Base-by-base conservation (phyloP, 2,797 vertebrate genomes). In the Acridotheres tristis region DNA sequence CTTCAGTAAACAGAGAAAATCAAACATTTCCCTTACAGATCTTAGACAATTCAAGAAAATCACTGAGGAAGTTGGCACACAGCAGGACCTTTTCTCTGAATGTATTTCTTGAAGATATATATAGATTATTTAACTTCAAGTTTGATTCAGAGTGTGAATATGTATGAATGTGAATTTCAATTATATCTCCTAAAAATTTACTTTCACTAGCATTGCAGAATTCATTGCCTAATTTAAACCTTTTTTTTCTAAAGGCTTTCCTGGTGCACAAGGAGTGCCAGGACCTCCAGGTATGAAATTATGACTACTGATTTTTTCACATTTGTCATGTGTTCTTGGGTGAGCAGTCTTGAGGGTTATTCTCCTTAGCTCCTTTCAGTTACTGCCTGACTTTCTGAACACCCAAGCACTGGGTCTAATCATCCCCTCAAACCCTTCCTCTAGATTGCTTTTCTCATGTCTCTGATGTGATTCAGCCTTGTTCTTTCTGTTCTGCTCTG, bases 221-320 rank as follows among this genome's bases (percentile, higher is more conserved):
- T 88, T 91, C 14, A 30, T 50, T 73, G 16, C 8, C 34, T 95
- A 85, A 96, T 48, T 42, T 50, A 73, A 90, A 87, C n/a, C 20
- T 22, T 92, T 36, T 80, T 93, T 94, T 71, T 96, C 93, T 89
- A 47, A 75, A 99, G 99, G 99, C 94, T 97, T 95, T 47, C 96
- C 95, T 85, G 99, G 99, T 85, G 57, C 95, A 40, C 96, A 94
- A 90, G 99, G 99, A 94, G 71, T 94, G 4, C 85, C 97, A 48
- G 99, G 99, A 93, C 97, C 71, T 55, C 98, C 98, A 98, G 99
- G 99, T 99, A 97, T 95, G 94, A 73, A 77, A 58, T 73, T 45
- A 13, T 26, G 17, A 29, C 8, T 29, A 13, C 20, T 85, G 61
- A 20, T 43, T 80, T 85, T 89, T 77, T 90, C 17, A 48, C 7